Percentiles rank a stretch among this genome's conserved stretches.
Conservation (phyloP, 2,113 vertebrate species). For the Sialia sialis region DNA sequence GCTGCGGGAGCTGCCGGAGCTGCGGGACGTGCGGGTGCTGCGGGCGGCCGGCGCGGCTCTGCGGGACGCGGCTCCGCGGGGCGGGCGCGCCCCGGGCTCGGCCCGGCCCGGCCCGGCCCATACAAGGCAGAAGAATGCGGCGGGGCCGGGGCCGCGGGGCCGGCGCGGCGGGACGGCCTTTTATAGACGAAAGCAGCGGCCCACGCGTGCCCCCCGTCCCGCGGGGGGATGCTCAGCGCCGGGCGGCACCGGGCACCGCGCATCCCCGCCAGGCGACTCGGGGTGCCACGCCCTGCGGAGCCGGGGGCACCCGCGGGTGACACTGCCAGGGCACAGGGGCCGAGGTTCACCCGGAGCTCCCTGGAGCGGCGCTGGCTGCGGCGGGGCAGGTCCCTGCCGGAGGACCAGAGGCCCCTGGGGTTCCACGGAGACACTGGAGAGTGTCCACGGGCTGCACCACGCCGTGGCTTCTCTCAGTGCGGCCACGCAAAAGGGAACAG, state of each 20-base stretch:
- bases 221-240: neutral
- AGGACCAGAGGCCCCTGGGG: fast-evolving
- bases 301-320: neutral
- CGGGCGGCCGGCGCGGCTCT: neutral
- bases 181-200: constrained; percentile 9
- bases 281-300: fast-evolving
- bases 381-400: neutral
- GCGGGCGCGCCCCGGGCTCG: neutral
- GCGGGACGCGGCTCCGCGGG: neutral
- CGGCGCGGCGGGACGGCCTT: constrained; percentile 27
- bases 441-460: fast-evolving
- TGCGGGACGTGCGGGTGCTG: neutral
- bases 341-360: neutral
- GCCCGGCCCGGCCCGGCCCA: constrained; percentile 76
- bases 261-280: neutral
- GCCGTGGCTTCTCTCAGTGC: fast-evolving
- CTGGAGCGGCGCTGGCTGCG: neutral
- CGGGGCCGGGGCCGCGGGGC: constrained; percentile 37
- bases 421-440: fast-evolving
- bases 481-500: neutral
- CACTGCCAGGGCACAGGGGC: neutral
- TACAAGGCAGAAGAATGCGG: constrained; percentile 89
- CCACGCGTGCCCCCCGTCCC: neutral
- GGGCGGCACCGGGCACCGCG: no score
- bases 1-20: neutral